Evolutionary conservation across 2,888 invertebrate species (phyloP).

Genomic region (Tortricodes alternella): DNA sequence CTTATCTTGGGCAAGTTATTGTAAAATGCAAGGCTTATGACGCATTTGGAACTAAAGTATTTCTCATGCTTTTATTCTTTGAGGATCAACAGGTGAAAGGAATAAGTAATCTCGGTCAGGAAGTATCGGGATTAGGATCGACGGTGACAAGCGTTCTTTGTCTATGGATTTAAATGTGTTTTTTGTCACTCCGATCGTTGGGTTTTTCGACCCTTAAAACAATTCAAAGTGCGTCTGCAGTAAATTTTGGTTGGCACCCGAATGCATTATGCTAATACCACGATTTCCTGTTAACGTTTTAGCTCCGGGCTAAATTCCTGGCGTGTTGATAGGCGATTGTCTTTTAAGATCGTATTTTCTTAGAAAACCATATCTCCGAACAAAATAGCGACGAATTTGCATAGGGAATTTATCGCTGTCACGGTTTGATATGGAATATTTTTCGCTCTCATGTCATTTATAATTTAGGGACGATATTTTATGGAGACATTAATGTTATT

Average conservation of each 20-base stretch:
- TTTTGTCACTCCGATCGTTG: conserved; percentile 47
- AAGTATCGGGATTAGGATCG: conserved; percentile 28
- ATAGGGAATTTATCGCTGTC: conserved; percentile 64
- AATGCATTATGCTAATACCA: conserved; percentile 73
- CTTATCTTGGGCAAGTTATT: conserved; percentile 49
- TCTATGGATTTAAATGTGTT: conserved; percentile 21
- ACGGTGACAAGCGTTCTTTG: conserved; percentile 18
- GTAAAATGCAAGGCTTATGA: conserved; percentile 44
- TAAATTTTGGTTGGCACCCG: conserved; percentile 64
- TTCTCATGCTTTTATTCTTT: conserved; percentile 36
- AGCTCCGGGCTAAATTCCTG: conserved; percentile 52
- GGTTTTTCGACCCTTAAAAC: conserved; percentile 47
- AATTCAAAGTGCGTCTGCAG: conserved; percentile 55
- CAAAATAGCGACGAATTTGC: conserved; percentile 66
- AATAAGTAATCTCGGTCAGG: conserved; percentile 20
- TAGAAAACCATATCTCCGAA: conserved; percentile 49
- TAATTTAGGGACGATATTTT: conserved; percentile 67
- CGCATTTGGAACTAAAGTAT: conserved; percentile 42
- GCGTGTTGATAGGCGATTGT: conserved; percentile 60
- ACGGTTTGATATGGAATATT: conserved; percentile 58
- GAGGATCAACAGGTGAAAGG: neutral
- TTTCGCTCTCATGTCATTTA: conserved; percentile 62
- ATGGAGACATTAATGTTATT: conserved; percentile 65
- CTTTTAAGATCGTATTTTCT: conserved; percentile 49
- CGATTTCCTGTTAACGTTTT: conserved; percentile 66